These are phyloP conservation scores for Idaea straminata DNA, from an alignment of 2,888 invertebrate genomes.

Conservation along the genomic window DNA sequence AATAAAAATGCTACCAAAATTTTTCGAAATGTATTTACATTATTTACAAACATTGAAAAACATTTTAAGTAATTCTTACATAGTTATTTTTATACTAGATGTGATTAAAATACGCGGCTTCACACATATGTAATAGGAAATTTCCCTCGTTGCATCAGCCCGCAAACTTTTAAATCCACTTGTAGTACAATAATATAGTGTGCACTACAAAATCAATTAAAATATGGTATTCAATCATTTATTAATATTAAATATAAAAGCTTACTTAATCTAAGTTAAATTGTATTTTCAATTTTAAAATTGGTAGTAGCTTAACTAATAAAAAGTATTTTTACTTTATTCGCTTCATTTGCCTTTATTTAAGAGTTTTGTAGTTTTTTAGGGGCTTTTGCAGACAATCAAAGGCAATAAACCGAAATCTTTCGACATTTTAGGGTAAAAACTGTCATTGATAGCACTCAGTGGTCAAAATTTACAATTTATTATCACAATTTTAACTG, in stretches of 20 bases:
- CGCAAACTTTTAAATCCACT: neutral
- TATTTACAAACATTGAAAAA: slow-evolving; percentile 45
- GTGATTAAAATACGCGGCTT: neutral
- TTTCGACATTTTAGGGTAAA: neutral
- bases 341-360: neutral
- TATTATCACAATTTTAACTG: neutral
- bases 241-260: neutral
- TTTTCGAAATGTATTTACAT: slow-evolving; percentile 44
- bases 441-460: neutral
- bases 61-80: slow-evolving; percentile 20
- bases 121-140: neutral
- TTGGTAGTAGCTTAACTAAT: neutral
- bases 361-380: neutral
- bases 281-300: neutral
- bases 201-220: slow-evolving; percentile 15
- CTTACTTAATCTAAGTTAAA: neutral
- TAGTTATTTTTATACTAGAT: neutral
- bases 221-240: neutral
- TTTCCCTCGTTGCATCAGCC: neutral
- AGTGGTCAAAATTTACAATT: slow-evolving; percentile 12
- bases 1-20: slow-evolving; percentile 9
- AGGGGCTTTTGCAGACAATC: neutral
- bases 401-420: neutral
- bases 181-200: neutral
- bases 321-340: neutral